A percentile compares a stretch with the other conserved stretches of the same genome.
Conservation (phyloP, 2,888 invertebrate species). For the Trichogramma dendrolimi region DNA sequence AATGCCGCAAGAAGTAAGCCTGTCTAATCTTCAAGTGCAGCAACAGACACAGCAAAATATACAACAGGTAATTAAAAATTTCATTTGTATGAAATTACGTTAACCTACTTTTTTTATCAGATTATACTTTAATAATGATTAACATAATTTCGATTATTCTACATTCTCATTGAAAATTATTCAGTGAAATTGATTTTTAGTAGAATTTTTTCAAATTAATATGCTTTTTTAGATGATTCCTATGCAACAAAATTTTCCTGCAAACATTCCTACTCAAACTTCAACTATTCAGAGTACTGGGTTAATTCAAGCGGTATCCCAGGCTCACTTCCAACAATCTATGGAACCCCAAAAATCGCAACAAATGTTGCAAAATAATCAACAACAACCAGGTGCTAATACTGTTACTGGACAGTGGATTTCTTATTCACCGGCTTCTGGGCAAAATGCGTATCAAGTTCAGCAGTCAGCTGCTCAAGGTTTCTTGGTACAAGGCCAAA, state of each 20-base stretch:
- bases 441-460: slow-evolving; percentile 28
- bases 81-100: slow-evolving; percentile 24
- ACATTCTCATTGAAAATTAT: not conserved
- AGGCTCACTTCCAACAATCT: slow-evolving; percentile 20
- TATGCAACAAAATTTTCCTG: slow-evolving; percentile 18
- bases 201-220: not conserved
- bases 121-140: not conserved
- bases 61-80: slow-evolving; percentile 32
- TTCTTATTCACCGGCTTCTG: slow-evolving; percentile 24
- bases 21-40: slow-evolving; percentile 32
- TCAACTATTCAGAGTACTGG: slow-evolving; percentile 20
- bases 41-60: slow-evolving; percentile 35
- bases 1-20: slow-evolving; percentile 43
- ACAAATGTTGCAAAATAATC: slow-evolving; percentile 25
- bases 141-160: not conserved
- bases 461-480: slow-evolving; percentile 30
- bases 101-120: slow-evolving; percentile 9
- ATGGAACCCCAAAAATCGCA: slow-evolving; percentile 25
- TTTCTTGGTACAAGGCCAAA: slow-evolving; percentile 29
- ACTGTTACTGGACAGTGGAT: slow-evolving; percentile 28
- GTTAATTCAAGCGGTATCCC: slow-evolving; percentile 20
- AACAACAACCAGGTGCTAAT: slow-evolving; percentile 17
- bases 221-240: slow-evolving; percentile 16
- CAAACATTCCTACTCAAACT: slow-evolving; percentile 29
- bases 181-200: not conserved